Percentiles rank a stretch among this genome's conserved stretches.
Evolutionary conservation across 2,113 vertebrate genomes (phyloP).

Genomic region (Rhinopomastus cyanomelas): DNA sequence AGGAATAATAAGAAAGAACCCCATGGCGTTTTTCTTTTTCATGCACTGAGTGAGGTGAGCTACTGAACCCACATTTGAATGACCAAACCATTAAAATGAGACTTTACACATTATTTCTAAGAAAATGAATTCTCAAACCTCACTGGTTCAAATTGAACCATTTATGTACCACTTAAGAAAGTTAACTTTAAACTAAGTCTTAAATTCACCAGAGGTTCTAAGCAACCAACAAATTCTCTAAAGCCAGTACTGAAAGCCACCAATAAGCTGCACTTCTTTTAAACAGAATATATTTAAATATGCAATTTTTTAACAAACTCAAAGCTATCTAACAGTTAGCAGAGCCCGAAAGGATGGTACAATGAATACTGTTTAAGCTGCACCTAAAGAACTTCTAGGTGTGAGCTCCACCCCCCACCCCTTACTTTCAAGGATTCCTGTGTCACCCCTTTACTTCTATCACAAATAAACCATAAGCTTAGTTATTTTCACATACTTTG

Average conservation of each 20-base stretch:
- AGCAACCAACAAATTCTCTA: background rate
- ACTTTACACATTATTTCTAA: background rate
- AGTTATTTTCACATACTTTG: background rate
- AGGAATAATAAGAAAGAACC: background rate
- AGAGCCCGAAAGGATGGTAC: background rate
- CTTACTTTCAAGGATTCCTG: background rate
- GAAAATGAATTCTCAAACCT: background rate
- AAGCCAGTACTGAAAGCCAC: accelerated
- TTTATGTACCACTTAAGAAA: background rate
- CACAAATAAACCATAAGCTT: background rate
- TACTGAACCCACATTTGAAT: background rate
- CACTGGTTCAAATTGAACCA: background rate
- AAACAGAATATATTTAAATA: background rate
- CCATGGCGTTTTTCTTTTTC: background rate
- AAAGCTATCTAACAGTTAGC: background rate
- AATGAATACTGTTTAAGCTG: background rate
- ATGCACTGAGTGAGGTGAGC: background rate
- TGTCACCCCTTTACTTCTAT: background rate
- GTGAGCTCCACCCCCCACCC: background rate
- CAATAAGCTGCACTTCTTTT: background rate
- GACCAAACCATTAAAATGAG: background rate
- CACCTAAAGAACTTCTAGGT: background rate
- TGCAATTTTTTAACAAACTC: background rate
- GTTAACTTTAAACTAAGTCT: background rate
- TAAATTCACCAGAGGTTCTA: background rate